A percentile compares a stretch with the other conserved stretches of the same genome.
Conservation (phyloP, 1,140 invertebrate genomes). For the Macrosteles quadrilineatus region DNA sequence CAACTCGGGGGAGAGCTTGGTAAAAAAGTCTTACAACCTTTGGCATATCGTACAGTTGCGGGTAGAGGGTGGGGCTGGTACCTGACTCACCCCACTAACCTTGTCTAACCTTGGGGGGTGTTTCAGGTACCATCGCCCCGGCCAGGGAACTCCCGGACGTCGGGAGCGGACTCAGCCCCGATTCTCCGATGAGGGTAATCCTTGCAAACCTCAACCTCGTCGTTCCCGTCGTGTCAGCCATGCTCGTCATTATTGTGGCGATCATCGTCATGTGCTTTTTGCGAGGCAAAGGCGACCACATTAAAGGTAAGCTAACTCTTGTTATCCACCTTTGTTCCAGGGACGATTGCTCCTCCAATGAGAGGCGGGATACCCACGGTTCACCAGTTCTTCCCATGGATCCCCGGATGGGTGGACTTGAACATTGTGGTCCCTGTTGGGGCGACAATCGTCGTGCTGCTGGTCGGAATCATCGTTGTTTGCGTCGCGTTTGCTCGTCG, state of each 20-base stretch:
- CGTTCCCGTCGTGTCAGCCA: slow-evolving; percentile 88
- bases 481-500: slow-evolving; percentile 80
- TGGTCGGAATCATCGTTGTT: slow-evolving; percentile 85
- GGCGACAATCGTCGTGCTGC: slow-evolving; percentile 81
- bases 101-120: slow-evolving; percentile 33
- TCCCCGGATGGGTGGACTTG: slow-evolving; percentile 82
- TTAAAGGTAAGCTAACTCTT: slow-evolving; percentile 68
- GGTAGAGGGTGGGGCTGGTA: slow-evolving; percentile 6
- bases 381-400: slow-evolving; percentile 70
- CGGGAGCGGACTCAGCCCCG: slow-evolving; percentile 53
- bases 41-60: too few species aligned
- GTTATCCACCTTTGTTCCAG: slow-evolving; percentile 54
- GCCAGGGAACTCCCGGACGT: slow-evolving; percentile 80
- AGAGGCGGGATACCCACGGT: slow-evolving; percentile 59
- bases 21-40: too few species aligned
- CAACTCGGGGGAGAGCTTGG: too few species aligned
- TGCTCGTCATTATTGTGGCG: slow-evolving; percentile 88
- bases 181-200: slow-evolving; percentile 80
- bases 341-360: slow-evolving; percentile 76
- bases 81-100: slow-evolving; percentile 14
- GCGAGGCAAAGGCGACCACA: slow-evolving; percentile 73
- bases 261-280: slow-evolving; percentile 90
- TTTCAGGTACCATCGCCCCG: slow-evolving; percentile 93
- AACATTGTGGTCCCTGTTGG: slow-evolving; percentile 82
- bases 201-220: slow-evolving; percentile 89